Evolutionary conservation across 2,113 vertebrate species (phyloP), one percentile per base, ranked within the genome.

Genomic region (Poeciliopsis occidentalis): DNA sequence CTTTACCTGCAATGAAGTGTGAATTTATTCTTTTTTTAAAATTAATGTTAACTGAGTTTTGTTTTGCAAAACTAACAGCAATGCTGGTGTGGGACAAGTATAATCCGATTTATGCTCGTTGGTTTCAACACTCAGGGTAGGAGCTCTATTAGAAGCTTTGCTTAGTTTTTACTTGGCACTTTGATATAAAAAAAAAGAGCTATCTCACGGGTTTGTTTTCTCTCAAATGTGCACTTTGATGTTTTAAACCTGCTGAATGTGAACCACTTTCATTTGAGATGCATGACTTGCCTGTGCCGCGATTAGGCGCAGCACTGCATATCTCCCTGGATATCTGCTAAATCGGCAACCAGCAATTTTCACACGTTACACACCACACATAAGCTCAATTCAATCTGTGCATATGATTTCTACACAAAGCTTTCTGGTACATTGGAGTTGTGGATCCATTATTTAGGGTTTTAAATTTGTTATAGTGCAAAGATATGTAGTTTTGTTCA

Each of bases 401-500:
- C 83, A 87, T 89, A 85, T 82, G 66, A 83, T 78, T 76, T 37
- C 78, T 81, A 64, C 71, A 76, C 69, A 63, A 64, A 29, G 57
- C 75, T 63, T 76, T 73, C 63, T 67, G 74, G 83, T 83, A 51
- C 79, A 89, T 83, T 86, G 79, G 54, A 61, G 71, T 86, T 86
- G 75, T 82, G 71, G 82, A 91, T 86, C 79, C 85, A 85, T 92
- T 91, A 91, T 90, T 81, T 83, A 81, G 87, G 70, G 87, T 81
- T 89, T 90, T 90, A 90, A 87, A 88, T 87, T 75, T 85, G 68
- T 76, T 72, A 69, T 83, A 47, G 62, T 82, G 82, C 70, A 85
- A 82, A 92, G 90, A 92, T 89, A 77, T 86, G 81, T 76, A 82
- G 86, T 89, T 92, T 93, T 91, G 88, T 44, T 15, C 86, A 85